Conservation (phyloP, 2,113 vertebrate species). For the Laticauda colubrina region DNA sequence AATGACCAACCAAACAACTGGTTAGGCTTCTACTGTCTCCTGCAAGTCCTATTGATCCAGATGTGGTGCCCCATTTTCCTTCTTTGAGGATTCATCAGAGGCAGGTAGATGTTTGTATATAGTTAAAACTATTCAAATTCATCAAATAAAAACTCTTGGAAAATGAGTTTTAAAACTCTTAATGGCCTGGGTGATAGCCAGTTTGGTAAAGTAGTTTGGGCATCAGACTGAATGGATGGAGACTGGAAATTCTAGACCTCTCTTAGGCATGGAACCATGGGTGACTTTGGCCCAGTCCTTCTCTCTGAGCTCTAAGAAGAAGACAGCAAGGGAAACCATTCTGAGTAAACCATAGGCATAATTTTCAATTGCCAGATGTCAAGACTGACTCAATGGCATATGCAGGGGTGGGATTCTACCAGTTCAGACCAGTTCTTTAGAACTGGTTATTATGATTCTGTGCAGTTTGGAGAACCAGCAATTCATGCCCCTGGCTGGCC, state of each 20-base stretch:
- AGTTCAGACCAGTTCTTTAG: too few relatives aligned
- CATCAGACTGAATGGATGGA: background rate
- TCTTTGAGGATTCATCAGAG: background rate
- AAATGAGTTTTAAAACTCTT: background rate
- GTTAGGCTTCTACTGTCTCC: background rate
- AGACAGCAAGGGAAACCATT: background rate
- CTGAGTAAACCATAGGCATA: background rate
- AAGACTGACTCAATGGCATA: background rate
- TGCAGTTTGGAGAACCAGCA: too few relatives aligned
- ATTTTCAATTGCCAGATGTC: background rate
- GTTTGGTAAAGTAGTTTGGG: background rate
- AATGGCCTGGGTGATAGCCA: background rate
- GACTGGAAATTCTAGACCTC: background rate
- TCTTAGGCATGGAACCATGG: background rate
- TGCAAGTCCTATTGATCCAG: background rate
- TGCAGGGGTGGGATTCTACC: too few relatives aligned
- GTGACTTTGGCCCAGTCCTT: background rate
- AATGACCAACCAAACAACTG: background rate
- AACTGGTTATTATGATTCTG: too few relatives aligned
- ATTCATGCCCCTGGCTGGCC: too few relatives aligned
- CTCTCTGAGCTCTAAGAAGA: background rate
- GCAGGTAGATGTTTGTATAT: background rate
- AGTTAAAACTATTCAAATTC: background rate
- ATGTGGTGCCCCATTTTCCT: background rate
- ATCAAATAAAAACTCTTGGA: background rate